Conservation (phyloP, 2,888 invertebrate species). For the Salpingus planirostris region DNA sequence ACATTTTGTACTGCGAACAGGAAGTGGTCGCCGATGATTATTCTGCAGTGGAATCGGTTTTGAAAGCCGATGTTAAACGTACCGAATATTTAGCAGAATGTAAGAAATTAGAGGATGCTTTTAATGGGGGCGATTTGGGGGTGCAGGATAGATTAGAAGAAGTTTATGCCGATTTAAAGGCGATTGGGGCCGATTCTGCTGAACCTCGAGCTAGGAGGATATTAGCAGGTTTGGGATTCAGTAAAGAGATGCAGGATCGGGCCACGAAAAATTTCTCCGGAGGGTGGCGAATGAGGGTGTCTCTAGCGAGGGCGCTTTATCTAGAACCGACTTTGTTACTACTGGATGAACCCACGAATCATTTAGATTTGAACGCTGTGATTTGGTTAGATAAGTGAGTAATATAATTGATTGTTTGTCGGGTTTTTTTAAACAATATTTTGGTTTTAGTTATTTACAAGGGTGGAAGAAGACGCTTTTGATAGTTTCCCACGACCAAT, state of each 20-base stretch:
- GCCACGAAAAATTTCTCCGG: slow-evolving; percentile 84
- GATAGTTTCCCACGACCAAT: slow-evolving; percentile 99
- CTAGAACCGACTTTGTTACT: slow-evolving; percentile 94
- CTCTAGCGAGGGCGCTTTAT: slow-evolving; percentile 90
- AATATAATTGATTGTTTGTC: neutral
- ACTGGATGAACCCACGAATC: slow-evolving; percentile 98
- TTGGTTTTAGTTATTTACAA: slow-evolving; percentile 72
- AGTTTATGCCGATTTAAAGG: slow-evolving; percentile 89
- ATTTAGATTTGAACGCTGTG: slow-evolving; percentile 97
- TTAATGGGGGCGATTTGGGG: slow-evolving; percentile 62
- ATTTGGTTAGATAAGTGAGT: slow-evolving; percentile 98
- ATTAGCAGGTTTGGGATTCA: slow-evolving; percentile 94
- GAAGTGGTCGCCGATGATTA: slow-evolving; percentile 94
- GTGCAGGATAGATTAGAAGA: slow-evolving; percentile 77
- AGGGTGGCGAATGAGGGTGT: slow-evolving; percentile 99
- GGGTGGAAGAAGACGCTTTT: slow-evolving; percentile 97
- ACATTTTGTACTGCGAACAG: slow-evolving; percentile 94
- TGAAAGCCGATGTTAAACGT: slow-evolving; percentile 89
- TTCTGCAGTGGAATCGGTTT: slow-evolving; percentile 85
- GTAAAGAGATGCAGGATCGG: slow-evolving; percentile 68
- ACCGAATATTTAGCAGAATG: slow-evolving; percentile 74
- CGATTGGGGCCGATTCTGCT: slow-evolving; percentile 96
- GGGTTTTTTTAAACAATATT: slow-evolving; percentile 1
- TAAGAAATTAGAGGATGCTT: slow-evolving; percentile 67
- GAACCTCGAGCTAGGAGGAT: slow-evolving; percentile 94